Evolutionary conservation across 2,113 vertebrate species (phyloP), one percentile per base, ranked within the genome.

Genomic region (Cacatua alba): DNA sequence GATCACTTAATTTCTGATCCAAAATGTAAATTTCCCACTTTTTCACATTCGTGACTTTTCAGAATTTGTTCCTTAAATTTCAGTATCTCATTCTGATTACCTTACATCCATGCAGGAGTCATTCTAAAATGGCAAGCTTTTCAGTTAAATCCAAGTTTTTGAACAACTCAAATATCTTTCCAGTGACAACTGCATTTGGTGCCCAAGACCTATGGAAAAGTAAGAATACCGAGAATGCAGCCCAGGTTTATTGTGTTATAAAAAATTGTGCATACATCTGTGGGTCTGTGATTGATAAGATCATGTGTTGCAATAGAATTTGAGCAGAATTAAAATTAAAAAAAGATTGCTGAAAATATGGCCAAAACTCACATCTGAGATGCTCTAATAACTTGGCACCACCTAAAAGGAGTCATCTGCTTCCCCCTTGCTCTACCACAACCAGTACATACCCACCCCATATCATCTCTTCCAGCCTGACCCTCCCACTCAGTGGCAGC

Each of bases 361-460:
- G 10, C 17, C 5, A 7, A 74, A 90, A 49, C 26, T 90, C 18
- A 17, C 6, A 0, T 41, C 29, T 37, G 53, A 91, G 53, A 12
- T 75, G 43, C 13, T 60, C 15, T 43, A 69, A 57, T 39, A 76
- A 52, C 21, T 63, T 72, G 28, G 7, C 24, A 7, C 67, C 29
- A 67, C 20, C 39, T 39, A 2, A 86, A 88, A 72, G 29, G 24
- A 89, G 37, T 82, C 7, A 35, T n/a, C 20, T 48, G 11, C 14
- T 93, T 90, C 23, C 25, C 41, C 62, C 23, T 83, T 80, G 31
- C 17, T 81, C 37, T 39, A 6, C 31, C 24, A 59, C 31, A 59
- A 51, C 18, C 0, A 0, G 20, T 71, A 33, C 4, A 2, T 83
- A 29, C 64, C 64, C 63, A 9, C 1, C 5, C 28, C 13, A 5